Percentiles rank a stretch among this genome's conserved stretches.
Evolutionary conservation across 2,113 vertebrate genomes (phyloP).

Genomic region (Plecotus auritus): DNA sequence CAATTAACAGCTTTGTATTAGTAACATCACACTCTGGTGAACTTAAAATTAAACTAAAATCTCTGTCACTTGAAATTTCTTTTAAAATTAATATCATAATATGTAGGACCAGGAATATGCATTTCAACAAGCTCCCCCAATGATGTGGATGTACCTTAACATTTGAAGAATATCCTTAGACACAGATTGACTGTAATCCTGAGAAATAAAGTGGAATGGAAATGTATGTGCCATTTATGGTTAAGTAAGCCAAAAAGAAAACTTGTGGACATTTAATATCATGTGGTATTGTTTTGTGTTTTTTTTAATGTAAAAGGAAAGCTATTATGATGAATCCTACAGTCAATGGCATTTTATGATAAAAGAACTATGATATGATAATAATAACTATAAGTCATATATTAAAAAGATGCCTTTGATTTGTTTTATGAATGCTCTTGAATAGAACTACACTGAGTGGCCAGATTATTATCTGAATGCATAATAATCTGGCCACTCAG

Average conservation of each 20-base stretch:
- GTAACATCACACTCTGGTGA: neutral
- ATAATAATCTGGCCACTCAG: no score
- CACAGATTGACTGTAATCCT: neutral
- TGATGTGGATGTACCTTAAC: neutral
- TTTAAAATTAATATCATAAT: neutral
- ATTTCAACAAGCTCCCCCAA: neutral
- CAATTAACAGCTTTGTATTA: neutral
- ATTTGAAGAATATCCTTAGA: neutral
- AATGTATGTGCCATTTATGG: neutral
- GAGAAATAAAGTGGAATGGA: neutral
- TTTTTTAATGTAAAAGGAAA: neutral
- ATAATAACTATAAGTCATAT: neutral
- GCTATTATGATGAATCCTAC: neutral
- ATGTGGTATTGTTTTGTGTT: neutral
- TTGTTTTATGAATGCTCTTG: neutral
- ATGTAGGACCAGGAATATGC: neutral
- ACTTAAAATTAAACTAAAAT: neutral
- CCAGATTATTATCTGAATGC: no score
- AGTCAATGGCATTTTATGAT: neutral
- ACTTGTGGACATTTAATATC: neutral
- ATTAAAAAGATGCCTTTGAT: neutral
- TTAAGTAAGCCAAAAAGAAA: conserved; percentile 18
- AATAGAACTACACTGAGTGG: neutral
- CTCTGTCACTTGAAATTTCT: neutral
- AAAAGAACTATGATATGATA: neutral